Evolutionary conservation across 1,140 invertebrate species (phyloP), one percentile per base, ranked within the genome.

Genomic region (Camponotus vicinus): DNA sequence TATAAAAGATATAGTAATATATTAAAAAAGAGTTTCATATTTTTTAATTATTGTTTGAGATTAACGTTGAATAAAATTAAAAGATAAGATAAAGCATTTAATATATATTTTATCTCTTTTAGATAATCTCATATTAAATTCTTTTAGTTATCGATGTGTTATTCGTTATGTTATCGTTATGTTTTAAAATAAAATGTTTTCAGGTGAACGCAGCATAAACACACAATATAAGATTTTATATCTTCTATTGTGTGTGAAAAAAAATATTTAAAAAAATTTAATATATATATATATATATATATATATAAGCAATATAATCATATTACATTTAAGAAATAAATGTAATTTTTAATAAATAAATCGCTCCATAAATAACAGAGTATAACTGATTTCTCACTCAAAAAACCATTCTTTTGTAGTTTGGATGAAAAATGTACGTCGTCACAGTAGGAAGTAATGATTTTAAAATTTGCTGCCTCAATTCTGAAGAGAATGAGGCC

Each of bases 31-130:
- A 67, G 21, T 55, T 70, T 9, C 0, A 34, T 59, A 57, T 57
- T 59, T 82, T 7, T 3, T 32, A 40, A 40, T 6, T 45, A n/a
- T 6, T 13, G 0, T 52, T 70, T n/a, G 6, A 15, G 2, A 5
- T 49, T 27, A 45, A 3, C 40, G 13, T 40, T 27, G 11, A 57
- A 55, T 6, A 2, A 3, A 82, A 71, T 59, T 3, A 9, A 71
- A 2, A 27, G 37, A 66, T 49, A 9, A 77, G 37, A 42, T 80
- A 70, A 57, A 69, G n/a, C 15, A n/a, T 67, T 69, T 40, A 40
- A 66, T 40, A 49, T 55, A 3, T 73, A n/a, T n/a, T 5, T 55
- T 4, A 55, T 32, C 27, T 27, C 27, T 32, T 55, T 27, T 67
- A 55, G 61, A 55, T 55, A 21, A 34, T 55, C 34, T 55, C 5